phyloP scores from a whole-genome alignment of 2,888 invertebrate genomes.

The Pachliopta kotzebuea region DNA sequence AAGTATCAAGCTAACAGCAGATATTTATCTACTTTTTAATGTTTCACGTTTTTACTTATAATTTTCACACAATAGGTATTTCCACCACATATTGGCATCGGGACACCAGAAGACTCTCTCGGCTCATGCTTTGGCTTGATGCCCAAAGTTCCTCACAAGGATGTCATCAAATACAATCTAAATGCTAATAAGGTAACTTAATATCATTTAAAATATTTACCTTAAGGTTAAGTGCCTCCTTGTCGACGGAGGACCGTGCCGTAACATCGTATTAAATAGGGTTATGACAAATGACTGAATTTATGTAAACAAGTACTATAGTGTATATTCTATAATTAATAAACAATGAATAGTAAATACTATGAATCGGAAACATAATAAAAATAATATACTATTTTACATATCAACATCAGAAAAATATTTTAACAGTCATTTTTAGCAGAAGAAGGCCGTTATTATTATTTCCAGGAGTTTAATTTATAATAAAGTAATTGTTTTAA shows the following conservation, averaged over 20 bases:
- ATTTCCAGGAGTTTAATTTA: too few species aligned
- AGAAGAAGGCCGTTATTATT: too few species aligned
- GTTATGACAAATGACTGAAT: neutral
- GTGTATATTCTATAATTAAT: neutral
- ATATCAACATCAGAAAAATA: too few species aligned
- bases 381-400: too few species aligned
- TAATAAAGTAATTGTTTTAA: too few species aligned
- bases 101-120: conserved; percentile 88
- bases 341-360: neutral
- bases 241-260: neutral
- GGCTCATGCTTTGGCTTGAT: conserved; percentile 85
- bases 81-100: conserved; percentile 87
- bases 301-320: neutral
- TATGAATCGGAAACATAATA: neutral
- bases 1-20: neutral
- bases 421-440: too few species aligned
- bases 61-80: conserved; percentile 38
- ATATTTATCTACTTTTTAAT: neutral
- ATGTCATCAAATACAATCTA: conserved; percentile 86
- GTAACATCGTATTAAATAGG: too few species aligned
- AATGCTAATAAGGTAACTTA: conserved; percentile 83
- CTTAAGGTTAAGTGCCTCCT: neutral
- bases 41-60: neutral
- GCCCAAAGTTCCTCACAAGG: conserved; percentile 87
- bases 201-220: neutral